Evolutionary conservation across 2,888 invertebrate genomes (phyloP).

Genomic region (Machimus atricapillus): DNA sequence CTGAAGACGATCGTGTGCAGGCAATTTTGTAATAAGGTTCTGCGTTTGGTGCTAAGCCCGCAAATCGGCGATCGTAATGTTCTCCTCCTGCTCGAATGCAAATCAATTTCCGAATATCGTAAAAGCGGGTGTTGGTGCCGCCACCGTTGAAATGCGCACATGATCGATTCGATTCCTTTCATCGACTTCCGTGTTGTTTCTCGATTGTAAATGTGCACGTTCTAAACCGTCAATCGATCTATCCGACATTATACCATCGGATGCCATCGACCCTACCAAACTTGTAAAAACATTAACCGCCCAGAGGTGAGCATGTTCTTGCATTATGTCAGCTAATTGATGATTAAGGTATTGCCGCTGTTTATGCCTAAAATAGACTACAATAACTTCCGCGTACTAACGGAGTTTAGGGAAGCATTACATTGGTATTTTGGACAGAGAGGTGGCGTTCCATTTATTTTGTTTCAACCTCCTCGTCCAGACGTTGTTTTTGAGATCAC

Average conservation of each 20-base stretch:
- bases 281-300: background rate
- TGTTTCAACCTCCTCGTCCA: background rate
- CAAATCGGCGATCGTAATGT: background rate
- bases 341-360: conserved; percentile 22
- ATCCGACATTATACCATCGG: background rate
- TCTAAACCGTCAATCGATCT: background rate
- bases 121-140: conserved; percentile 31
- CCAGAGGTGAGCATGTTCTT: conserved; percentile 23
- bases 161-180: conserved; percentile 42
- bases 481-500: background rate
- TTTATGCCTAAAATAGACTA: conserved; percentile 30
- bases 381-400: conserved; percentile 28
- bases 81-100: conserved; percentile 29
- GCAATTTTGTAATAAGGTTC: background rate
- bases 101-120: conserved; percentile 46
- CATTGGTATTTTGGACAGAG: background rate
- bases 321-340: conserved; percentile 35
- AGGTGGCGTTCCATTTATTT: background rate
- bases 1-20: background rate
- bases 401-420: background rate
- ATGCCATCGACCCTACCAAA: conserved; percentile 12
- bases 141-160: conserved; percentile 5
- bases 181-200: conserved; percentile 39
- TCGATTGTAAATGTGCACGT: background rate
- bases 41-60: background rate